Conservation (phyloP, 2,888 invertebrate genomes). For the Biston betularia region DNA sequence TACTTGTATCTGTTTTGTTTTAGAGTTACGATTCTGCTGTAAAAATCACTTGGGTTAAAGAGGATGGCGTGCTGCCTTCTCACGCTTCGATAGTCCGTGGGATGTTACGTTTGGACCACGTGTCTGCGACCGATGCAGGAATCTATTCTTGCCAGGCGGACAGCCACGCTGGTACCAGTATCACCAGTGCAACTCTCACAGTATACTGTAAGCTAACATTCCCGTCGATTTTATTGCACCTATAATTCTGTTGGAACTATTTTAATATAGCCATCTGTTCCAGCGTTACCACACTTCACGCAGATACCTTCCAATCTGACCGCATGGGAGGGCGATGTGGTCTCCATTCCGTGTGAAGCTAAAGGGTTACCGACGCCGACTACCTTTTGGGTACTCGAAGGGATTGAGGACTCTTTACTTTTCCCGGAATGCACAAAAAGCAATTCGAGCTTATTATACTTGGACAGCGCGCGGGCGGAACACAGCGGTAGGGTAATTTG, state of each 20-base stretch:
- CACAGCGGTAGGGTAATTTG: conserved; percentile 82
- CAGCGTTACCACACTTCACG: conserved; percentile 95
- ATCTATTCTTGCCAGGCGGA: conserved; percentile 96
- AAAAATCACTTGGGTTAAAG: conserved; percentile 83
- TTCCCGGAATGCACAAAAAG: conserved; percentile 83
- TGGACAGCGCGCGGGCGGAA: conserved; percentile 76
- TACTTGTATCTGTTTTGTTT: conserved; percentile 48
- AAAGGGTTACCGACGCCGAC: conserved; percentile 97
- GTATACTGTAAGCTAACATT: conserved; percentile 94
- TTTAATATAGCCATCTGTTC: conserved; percentile 83
- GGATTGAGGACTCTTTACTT: conserved; percentile 89
- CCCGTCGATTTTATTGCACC: conserved; percentile 73
- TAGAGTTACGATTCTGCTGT: conserved; percentile 80
- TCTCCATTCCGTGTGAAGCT: conserved; percentile 96
- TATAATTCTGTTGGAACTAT: conserved; percentile 71
- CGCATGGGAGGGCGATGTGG: conserved; percentile 94
- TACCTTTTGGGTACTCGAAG: conserved; percentile 98
- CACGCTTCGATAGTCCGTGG: conserved; percentile 77
- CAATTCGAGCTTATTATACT: conserved; percentile 79
- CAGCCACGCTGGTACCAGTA: conserved; percentile 95
- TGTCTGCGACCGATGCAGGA: conserved; percentile 94
- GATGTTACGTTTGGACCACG: conserved; percentile 91
- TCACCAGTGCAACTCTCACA: conserved; percentile 94
- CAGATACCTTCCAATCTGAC: conserved; percentile 95
- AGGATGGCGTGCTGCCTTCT: conserved; percentile 75